Evolutionary conservation across 1,140 invertebrate species (phyloP), one percentile per base, ranked within the genome.

Genomic region (Polypedilum vanderplanki): DNA sequence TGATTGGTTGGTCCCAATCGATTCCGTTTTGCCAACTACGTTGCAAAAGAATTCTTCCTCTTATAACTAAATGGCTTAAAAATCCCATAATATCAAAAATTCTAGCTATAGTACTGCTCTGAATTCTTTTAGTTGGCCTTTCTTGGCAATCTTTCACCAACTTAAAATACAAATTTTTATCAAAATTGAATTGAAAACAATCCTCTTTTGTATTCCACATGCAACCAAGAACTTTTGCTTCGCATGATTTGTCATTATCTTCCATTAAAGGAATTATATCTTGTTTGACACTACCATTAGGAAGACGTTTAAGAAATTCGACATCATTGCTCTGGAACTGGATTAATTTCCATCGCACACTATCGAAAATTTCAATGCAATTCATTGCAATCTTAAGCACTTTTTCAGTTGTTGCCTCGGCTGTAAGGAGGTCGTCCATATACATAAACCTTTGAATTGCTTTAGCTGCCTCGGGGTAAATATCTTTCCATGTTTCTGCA

Each of bases 371-470:
- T 46, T 46, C 41, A 4, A 46, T 46, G 41, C n/a, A 75, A 75
- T 80, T 20, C 7, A 75, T 75, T 7, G 78, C 75, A 41, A 80
- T 24, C n/a, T 76, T 7, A 24, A 76, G 78, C 0, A 79, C 79
- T 12, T 78, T 77, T 0, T 75, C 33, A 18, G 76, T 77, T 3
- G 77, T 78, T 1, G 78, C 76, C 7, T 77, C 74, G 65, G 78
- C 79, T 67, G 80, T 79, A 4, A 83, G 76, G 65, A 79, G 81
- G 74, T 83, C 83, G 75, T 83, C 81, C 77, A 82, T 81, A 74
- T 83, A 83, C 41, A 79, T 79, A 18, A 77, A 76, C 0, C 79
- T 17, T 0, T 57, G 33, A 7, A 83, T 78, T 0, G 79, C 78
- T 0, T 77, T 10, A 7, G 78, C 79, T 1, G 81, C 80, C 15